phyloP scores from a whole-genome alignment of 2,888 invertebrate species.

The Papilio elwesi region DNA sequence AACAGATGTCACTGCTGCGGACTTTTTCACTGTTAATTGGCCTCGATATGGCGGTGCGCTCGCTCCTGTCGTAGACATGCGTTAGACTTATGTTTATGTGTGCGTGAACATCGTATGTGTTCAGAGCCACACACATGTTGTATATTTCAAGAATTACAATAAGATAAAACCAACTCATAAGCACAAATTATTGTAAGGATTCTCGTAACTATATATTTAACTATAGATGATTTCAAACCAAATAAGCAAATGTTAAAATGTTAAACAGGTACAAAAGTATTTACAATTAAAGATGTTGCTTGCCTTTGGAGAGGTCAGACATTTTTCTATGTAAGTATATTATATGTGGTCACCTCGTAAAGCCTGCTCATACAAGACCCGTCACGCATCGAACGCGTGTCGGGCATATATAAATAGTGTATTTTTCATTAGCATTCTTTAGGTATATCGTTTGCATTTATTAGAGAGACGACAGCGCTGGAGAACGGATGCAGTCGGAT shows the following conservation, averaged over 20 bases:
- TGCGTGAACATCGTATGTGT: neutral
- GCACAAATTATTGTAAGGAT: neutral
- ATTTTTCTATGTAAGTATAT: conserved; percentile 7
- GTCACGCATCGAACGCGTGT: conserved; percentile 32
- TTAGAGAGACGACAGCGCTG: neutral
- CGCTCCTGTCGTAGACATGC: neutral
- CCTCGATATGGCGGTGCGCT: too few species aligned
- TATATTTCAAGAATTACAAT: neutral
- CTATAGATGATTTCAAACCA: conserved; percentile 1
- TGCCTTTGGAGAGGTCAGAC: conserved; percentile 36
- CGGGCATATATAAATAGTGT: conserved; percentile 28
- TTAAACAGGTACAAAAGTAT: conserved; percentile 8
- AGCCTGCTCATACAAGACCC: conserved; percentile 4
- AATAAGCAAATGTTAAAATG: neutral
- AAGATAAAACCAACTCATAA: neutral
- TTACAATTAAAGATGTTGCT: conserved; percentile 34
- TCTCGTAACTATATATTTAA: conserved; percentile 7
- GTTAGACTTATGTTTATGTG: neutral
- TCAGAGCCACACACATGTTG: neutral
- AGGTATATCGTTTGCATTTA: conserved; percentile 15
- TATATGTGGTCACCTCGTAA: conserved; percentile 9
- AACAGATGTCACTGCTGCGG: too few species aligned
- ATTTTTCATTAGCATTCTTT: conserved; percentile 34
- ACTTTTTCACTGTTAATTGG: too few species aligned
- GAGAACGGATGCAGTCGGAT: neutral